Evolutionary conservation across 2,113 vertebrate species (phyloP).

Genomic region (Forbesichthys agassizii): DNA sequence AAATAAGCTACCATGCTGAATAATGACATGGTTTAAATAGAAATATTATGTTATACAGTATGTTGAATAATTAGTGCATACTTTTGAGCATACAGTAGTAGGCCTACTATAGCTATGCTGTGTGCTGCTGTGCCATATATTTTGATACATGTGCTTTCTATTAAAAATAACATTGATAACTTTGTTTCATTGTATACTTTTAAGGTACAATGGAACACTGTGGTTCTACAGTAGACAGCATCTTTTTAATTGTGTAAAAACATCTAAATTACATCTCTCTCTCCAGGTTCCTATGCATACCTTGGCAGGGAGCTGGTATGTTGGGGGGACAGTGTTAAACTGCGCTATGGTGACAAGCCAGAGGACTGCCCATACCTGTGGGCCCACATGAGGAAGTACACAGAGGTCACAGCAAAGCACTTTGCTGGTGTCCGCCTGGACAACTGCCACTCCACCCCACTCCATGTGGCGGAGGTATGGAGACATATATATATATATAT

Average conservation of each 20-base stretch:
- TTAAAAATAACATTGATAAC: too few species aligned
- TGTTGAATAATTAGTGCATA: too few species aligned
- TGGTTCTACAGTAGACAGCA: background rate
- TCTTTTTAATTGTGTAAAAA: background rate
- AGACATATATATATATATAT: too few species aligned
- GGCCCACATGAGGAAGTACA: slow-evolving; percentile 89
- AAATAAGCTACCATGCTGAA: too few species aligned
- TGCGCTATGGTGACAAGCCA: slow-evolving; percentile 85
- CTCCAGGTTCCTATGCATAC: slow-evolving; percentile 84
- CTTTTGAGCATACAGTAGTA: too few species aligned
- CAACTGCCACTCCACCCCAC: slow-evolving; percentile 89
- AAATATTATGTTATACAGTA: too few species aligned
- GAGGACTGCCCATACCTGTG: slow-evolving; percentile 89
- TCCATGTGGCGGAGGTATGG: slow-evolving; percentile 89
- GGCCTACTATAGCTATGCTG: too few species aligned
- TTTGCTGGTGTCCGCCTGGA: slow-evolving; percentile 90
- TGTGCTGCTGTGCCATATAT: too few species aligned
- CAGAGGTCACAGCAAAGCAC: slow-evolving; percentile 84
- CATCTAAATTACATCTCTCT: background rate
- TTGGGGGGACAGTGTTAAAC: slow-evolving; percentile 87
- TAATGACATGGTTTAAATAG: too few species aligned
- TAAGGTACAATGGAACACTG: background rate
- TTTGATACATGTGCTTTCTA: too few species aligned
- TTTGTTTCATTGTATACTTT: too few species aligned
- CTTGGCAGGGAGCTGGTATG: slow-evolving; percentile 87